These are phyloP conservation scores for Horisme vitalbata DNA, from an alignment of 2,888 invertebrate genomes.

Conservation along the genomic window DNA sequence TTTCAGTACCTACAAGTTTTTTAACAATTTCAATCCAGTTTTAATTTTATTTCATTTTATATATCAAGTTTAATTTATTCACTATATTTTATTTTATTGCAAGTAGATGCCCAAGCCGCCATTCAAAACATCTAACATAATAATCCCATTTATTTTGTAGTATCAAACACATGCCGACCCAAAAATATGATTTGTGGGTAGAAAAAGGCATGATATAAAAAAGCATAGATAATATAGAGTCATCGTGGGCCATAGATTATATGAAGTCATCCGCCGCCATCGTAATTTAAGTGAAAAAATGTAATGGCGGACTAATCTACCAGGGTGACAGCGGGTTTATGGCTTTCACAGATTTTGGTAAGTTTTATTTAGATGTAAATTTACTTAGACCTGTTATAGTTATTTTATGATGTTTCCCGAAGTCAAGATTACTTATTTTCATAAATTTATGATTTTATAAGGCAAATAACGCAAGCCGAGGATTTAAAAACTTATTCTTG, in stretches of 20 bases:
- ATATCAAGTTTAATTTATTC: too few species aligned
- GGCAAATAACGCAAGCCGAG: too few species aligned
- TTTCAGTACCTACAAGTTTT: too few species aligned
- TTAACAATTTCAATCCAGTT: too few species aligned
- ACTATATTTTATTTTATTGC: too few species aligned
- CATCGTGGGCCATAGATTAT: conserved; percentile 74
- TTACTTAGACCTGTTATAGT: too few species aligned
- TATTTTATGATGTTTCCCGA: too few species aligned
- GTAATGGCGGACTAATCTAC: conserved; percentile 57
- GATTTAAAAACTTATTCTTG: too few species aligned
- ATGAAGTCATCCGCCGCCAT: conserved; percentile 76
- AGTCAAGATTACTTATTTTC: too few species aligned
- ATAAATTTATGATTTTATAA: too few species aligned
- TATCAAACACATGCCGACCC: conserved; percentile 3
- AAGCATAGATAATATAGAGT: conserved; percentile 75
- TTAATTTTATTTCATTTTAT: too few species aligned
- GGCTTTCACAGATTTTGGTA: neutral
- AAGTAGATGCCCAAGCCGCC: conserved; percentile 6
- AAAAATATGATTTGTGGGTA: conserved; percentile 46
- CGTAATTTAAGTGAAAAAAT: conserved; percentile 53
- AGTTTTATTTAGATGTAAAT: too few species aligned
- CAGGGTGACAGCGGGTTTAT: conserved; percentile 45
- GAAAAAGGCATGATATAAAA: conserved; percentile 31
- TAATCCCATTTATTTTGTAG: conserved; percentile 7
- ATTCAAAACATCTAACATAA: conserved; percentile 9